Evolutionary conservation across 2,888 invertebrate genomes (phyloP).

Genomic region (Nebria brevicollis): DNA sequence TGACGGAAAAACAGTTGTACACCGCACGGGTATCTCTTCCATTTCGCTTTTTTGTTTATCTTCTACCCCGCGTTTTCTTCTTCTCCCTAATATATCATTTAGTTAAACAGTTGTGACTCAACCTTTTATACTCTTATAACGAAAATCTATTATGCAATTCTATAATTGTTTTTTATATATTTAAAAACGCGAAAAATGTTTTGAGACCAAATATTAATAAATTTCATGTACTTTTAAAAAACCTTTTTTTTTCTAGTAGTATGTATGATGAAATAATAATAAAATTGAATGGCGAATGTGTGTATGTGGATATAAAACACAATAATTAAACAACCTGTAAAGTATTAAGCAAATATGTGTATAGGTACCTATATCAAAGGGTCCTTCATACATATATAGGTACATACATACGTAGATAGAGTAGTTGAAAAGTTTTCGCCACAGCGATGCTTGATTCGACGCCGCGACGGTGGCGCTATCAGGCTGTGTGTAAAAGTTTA

Average conservation of each 20-base stretch:
- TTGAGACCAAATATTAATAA: too few species aligned
- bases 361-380: too few species aligned
- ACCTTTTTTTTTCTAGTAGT: too few species aligned
- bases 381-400: not conserved
- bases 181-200: too few species aligned
- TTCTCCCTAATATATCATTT: not conserved
- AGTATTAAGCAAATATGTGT: too few species aligned
- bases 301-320: too few species aligned
- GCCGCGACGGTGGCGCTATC: slow-evolving; percentile 16
- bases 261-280: too few species aligned
- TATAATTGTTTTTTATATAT: too few species aligned
- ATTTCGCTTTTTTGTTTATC: not conserved
- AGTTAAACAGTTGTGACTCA: not conserved
- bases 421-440: slow-evolving; percentile 1
- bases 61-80: not conserved
- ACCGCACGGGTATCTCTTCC: not conserved
- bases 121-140: not conserved
- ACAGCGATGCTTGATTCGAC: not conserved
- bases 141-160: too few species aligned
- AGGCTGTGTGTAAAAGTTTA: slow-evolving; percentile 41
- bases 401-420: not conserved
- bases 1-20: not conserved
- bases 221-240: too few species aligned
- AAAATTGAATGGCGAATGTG: too few species aligned
- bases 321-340: too few species aligned